These are phyloP conservation scores for Zaprionus camerounensis DNA, from an alignment of 1,140 invertebrate species.

Conservation along the genomic window DNA sequence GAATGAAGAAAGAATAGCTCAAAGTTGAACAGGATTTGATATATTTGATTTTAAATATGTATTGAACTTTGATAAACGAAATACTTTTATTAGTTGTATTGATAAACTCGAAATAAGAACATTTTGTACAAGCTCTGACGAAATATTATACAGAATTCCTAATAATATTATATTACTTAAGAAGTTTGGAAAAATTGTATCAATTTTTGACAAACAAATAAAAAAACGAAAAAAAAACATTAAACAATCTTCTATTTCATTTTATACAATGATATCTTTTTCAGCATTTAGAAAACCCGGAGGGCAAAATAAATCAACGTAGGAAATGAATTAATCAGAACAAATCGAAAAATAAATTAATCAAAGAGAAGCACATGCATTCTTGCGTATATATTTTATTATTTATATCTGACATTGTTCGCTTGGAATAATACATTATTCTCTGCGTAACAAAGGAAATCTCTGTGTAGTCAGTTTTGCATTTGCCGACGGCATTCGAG, in stretches of 20 bases:
- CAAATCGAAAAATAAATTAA: constrained; percentile 32
- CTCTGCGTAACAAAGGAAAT: constrained; percentile 28
- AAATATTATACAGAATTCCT: constrained; percentile 32
- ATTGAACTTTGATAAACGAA: constrained; percentile 40
- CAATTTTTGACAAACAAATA: constrained; percentile 74
- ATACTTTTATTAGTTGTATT: constrained; percentile 35
- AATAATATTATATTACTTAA: constrained; percentile 36
- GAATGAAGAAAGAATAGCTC: constrained; percentile 21
- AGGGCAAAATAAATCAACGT: constrained; percentile 28
- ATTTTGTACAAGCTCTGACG: constrained; percentile 39
- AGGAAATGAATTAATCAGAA: constrained; percentile 39
- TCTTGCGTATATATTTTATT: constrained; percentile 1
- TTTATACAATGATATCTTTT: background rate
- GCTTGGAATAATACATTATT: constrained; percentile 14
- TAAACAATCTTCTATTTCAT: constrained; percentile 22
- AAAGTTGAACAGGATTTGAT: constrained; percentile 50
- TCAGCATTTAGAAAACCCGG: background rate
- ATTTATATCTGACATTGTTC: constrained; percentile 2
- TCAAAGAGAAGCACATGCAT: constrained; percentile 15
- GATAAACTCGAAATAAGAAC: background rate
- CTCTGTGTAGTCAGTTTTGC: constrained; percentile 10
- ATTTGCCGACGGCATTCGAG: constrained; percentile 42
- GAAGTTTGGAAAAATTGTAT: constrained; percentile 79
- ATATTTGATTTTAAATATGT: constrained; percentile 56
- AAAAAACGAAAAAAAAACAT: constrained; percentile 35